Evolutionary conservation across 2,888 invertebrate species (phyloP), one percentile per base, ranked within the genome.

Genomic region (Lepeophtheirus nordmannii): DNA sequence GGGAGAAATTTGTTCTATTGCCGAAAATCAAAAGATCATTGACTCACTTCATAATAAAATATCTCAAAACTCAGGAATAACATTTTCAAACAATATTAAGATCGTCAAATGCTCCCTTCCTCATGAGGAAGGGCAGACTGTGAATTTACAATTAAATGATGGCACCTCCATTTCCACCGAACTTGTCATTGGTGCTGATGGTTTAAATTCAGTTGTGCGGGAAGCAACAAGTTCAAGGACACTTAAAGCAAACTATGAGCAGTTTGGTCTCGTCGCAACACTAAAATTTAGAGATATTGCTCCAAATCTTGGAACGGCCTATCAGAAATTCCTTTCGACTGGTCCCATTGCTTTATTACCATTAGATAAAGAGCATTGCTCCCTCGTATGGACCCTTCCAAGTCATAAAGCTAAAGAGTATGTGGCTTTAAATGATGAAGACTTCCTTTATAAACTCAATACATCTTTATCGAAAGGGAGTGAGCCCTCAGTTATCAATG

Each of bases 331-430:
- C 78, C 77, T 94, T 68, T 89, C 92, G 0, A 84, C 83, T 2
- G 97, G 97, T 0, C 93, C 96, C 0, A 81, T 98, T 30, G 97
- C 97, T 5, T 74, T 97, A 30, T 77, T 98, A 65, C 98, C 97
- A 10, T 82, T 83, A 77, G 77, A n/a, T 17, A 14, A 17, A 22
- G 17, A 14, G 10, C 10, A 53, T n/a, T n/a, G 17, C 9, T 63
- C 63, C 1, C 23, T 63, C 10, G 63, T 63, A 10, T 63, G 63
- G 63, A 53, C 63, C 1, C 30, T 63, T 22, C 63, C 63, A 17
- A 63, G n/a, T 9, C 22, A 17, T 17, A 17, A 23, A 23, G 63
- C 63, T 63, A 46, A 63, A 63, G 22, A 23, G 5, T 30, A 30
- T 30, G 7, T 30, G 30, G 58, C 22, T 23, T 22, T 22, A 23